A percentile compares a stretch with the other conserved stretches of the same genome.
Conservation (phyloP, 1,140 invertebrate genomes). For the Doryteuthis pealeii region DNA sequence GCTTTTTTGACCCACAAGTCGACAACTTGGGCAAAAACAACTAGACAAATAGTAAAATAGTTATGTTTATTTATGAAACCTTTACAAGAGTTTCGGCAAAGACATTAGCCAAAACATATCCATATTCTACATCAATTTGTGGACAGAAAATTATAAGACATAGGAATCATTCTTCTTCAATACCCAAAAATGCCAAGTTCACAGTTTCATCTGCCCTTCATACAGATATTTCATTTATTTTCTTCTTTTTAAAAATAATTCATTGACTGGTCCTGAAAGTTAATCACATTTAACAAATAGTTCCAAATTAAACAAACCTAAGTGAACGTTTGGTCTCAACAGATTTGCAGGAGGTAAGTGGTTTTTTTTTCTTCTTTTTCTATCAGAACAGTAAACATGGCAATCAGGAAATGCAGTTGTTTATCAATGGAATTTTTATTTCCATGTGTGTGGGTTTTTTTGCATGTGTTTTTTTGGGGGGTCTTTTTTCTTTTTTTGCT, state of each 20-base stretch:
- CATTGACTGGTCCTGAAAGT: neutral
- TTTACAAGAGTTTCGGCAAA: neutral
- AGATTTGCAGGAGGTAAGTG: too few relatives aligned
- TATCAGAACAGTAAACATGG: too few relatives aligned
- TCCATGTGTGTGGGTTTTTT: too few relatives aligned
- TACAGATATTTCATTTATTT: neutral
- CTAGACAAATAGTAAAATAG: conserved; percentile 1
- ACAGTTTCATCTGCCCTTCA: too few relatives aligned
- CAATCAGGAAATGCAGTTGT: too few relatives aligned
- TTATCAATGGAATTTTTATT: too few relatives aligned
- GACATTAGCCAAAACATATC: neutral
- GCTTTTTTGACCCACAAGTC: too few relatives aligned
- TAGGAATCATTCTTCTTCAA: neutral
- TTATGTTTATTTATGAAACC: conserved; percentile 7
- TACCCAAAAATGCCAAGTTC: neutral
- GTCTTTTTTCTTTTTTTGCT: too few relatives aligned
- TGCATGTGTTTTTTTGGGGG: too few relatives aligned
- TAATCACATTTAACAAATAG: neutral
- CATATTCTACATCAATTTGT: neutral
- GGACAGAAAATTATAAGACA: conserved; percentile 5
- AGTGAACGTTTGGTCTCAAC: neutral
- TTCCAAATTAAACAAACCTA: neutral
- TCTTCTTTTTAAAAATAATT: neutral
- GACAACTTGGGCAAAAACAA: neutral
- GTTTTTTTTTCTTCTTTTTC: too few relatives aligned